Evolutionary conservation across 2,797 vertebrate species (phyloP), one percentile per base, ranked within the genome.

Genomic region (Malacoraja senta): DNA sequence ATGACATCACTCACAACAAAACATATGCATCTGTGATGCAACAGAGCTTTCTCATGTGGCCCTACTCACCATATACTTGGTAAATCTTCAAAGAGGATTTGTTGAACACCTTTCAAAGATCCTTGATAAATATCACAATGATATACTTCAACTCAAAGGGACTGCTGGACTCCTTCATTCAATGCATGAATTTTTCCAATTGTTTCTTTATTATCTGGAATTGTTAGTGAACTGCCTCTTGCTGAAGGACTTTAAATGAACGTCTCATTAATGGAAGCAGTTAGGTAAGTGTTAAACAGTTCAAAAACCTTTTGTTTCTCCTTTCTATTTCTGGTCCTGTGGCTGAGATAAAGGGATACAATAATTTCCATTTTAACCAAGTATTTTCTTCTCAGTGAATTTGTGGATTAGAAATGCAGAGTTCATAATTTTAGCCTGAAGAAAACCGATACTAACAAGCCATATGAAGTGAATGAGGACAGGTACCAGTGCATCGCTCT

Each of bases 1-100:
- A 88, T 35, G 84, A 88, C 84, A 88, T 88, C 84, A 88, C 38
- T 9, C n/a, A 63, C 35, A 88, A 65, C 84, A 65, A 35, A 35
- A 32, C 61, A 88, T 32, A 32, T 68, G 32, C n/a, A 9, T 88
- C 15, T 68, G 63, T 88, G 84, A 88, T 88, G 84, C 63, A 65
- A 88, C n/a, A 88, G 84, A 68, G n/a, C 84, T 88, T 63, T 86
- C 58, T 63, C 24, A 35, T 19, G n/a, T 88, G 61, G 21, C 17
- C 35, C 32, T 88, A 13, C 7, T 88, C 84, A 68, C 19, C 61
- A 35, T 65, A 65, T 3, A 32, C 19, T 68, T 35, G 61, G 8
- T 32, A 65, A 88, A n/a, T 63, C 32, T 68, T 68, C 63, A 63
- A 63, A 1, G 53, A 86, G 17, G 13, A n/a, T 63, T 63, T 86